Base-by-base conservation (phyloP, 1,140 invertebrate species). In the Melanaphis sacchari region DNA sequence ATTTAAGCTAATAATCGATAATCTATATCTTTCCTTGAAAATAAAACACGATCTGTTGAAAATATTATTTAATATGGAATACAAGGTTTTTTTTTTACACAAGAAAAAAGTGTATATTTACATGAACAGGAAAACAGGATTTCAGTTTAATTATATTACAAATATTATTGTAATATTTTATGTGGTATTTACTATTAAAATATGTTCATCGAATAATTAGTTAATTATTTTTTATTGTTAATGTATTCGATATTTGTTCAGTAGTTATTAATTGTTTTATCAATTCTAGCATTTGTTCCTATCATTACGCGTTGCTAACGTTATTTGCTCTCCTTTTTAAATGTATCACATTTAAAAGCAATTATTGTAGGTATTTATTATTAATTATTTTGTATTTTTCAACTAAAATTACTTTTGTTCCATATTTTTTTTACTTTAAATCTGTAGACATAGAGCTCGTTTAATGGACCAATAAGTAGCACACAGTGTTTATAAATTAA, bases 391-490 rank as follows among this genome's bases (percentile, higher is more conserved):
- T 24, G 59, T 76, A 18, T n/a, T 18, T 18, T 76, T 76, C 59
- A n/a, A 18, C 59, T 76, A 76, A 76, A 76, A 76, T 76, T 76
- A n/a, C 31, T 36, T 76, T 76, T 76, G 59, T 76, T 76, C 59
- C 59, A n/a, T 76, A 76, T 76, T 76, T 76, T 76, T 43, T 76
- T 76, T 15, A n/a, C 59, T 76, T 76, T 4, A 6, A 76, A 76
- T n/a, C 31, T 76, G 59, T n/a, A 76, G 31, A n/a, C n/a, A 76
- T 76, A 76, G 59, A 76, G 59, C 18, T 76, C 31, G 59, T 76
- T 76, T 76, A n/a, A 66, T 76, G 59, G 31, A 76, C 59, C 59
- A 76, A 76, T 66, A 76, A 76, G 59, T 76, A 76, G 59, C 59
- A 76, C 59, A 76, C 9, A n/a, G 22, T 6, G 59, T 76, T n/a